These are phyloP conservation scores for Epicauta chinensis DNA, from an alignment of 1,140 invertebrate genomes.

Conservation along the genomic window DNA sequence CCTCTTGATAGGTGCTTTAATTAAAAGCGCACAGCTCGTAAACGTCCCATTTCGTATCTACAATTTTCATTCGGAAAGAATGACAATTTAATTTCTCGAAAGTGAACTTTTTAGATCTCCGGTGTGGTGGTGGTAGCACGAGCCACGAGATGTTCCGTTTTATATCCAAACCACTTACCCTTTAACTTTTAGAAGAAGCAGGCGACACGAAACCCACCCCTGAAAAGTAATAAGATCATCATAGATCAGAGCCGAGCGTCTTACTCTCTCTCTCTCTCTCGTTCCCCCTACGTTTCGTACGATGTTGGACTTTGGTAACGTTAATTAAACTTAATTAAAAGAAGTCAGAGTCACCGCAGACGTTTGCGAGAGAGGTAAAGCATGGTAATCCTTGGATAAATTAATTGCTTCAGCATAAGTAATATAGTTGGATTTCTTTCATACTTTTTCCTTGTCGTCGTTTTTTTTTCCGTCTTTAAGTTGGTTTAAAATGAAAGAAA, in stretches of 20 bases:
- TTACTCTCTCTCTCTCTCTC: no score
- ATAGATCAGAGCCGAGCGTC: constrained; percentile 33
- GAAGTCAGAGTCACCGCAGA: constrained; percentile 30
- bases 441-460: background rate
- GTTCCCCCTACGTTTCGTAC: constrained; percentile 15
- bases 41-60: constrained; percentile 6
- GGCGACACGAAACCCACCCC: constrained; percentile 5
- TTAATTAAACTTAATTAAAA: constrained; percentile 43
- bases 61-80: constrained; percentile 26
- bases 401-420: constrained; percentile 40
- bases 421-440: constrained; percentile 16
- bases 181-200: constrained; percentile 11
- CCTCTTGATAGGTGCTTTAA: constrained; percentile 25
- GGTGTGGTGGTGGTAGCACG: constrained; percentile 9
- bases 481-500: no score
- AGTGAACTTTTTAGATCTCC: constrained; percentile 32
- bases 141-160: constrained; percentile 25
- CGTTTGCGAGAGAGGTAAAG: constrained; percentile 25
- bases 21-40: constrained; percentile 24
- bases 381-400: constrained; percentile 40
- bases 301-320: constrained; percentile 38
- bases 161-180: constrained; percentile 32
- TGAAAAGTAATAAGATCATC: constrained; percentile 37
- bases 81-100: constrained; percentile 37
- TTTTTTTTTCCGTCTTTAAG: no score